Conservation (phyloP, 2,797 vertebrate genomes). For the Pogoniulus pusillus region DNA sequence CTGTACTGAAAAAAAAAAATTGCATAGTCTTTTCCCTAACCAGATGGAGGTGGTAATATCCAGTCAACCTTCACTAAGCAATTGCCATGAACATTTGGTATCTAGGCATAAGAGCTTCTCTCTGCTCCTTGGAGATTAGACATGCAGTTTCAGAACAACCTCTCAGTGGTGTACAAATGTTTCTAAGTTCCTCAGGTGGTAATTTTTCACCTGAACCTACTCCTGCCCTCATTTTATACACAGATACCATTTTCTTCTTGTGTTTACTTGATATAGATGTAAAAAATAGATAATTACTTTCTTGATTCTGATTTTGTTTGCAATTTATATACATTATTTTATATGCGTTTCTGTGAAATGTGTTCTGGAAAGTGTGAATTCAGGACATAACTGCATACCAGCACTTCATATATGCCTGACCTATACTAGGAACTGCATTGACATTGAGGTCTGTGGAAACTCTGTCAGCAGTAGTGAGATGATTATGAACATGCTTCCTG, state of each 20-base stretch:
- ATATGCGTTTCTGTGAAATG: background rate
- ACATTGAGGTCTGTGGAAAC: background rate
- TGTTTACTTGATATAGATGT: background rate
- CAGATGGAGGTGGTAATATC: background rate
- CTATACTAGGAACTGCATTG: background rate
- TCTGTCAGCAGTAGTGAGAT: background rate
- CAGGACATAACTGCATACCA: background rate
- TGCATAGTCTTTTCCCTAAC: background rate
- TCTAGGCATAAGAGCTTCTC: background rate
- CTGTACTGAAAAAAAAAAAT: background rate
- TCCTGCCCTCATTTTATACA: background rate
- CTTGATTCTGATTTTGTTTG: background rate
- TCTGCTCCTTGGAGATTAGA: background rate
- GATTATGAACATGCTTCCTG: background rate
- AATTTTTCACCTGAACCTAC: background rate
- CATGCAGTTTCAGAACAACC: background rate
- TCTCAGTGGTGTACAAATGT: background rate
- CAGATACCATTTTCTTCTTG: background rate
- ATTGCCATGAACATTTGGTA: background rate
- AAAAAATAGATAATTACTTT: background rate
- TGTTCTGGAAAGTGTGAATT: background rate
- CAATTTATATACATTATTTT: background rate
- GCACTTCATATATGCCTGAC: background rate
- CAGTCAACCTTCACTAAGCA: constrained; percentile 2
- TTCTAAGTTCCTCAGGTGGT: background rate